Conservation (phyloP, 2,888 invertebrate species). For the Mylabris sibirica region DNA sequence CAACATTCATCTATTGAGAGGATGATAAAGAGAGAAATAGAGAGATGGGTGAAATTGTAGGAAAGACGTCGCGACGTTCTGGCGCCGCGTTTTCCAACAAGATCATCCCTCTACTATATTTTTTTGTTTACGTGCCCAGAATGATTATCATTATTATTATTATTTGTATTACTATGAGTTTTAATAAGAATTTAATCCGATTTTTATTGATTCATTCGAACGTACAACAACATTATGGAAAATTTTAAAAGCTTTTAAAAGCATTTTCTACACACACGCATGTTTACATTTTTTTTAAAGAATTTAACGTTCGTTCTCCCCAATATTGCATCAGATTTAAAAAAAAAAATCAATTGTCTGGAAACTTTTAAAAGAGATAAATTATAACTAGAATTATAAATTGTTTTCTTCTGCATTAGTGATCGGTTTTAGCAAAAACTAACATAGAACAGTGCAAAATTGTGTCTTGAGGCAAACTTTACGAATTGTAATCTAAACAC, state of each 20-base stretch:
- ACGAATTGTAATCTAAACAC: too few relatives aligned
- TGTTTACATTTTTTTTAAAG: not conserved
- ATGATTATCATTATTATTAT: not conserved
- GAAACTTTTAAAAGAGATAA: too few relatives aligned
- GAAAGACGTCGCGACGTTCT: conserved; percentile 18
- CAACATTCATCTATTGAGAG: conserved; percentile 7
- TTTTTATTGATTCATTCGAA: not conserved
- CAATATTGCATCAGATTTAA: too few relatives aligned
- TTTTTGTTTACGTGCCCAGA: conserved; percentile 15
- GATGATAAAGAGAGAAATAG: too few relatives aligned
- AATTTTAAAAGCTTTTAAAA: not conserved
- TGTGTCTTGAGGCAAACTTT: not conserved
- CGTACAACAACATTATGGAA: not conserved
- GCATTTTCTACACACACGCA: not conserved
- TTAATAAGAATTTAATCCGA: not conserved
- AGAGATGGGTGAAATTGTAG: not conserved
- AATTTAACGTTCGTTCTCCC: too few relatives aligned
- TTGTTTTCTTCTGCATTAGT: too few relatives aligned
- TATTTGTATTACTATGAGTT: not conserved
- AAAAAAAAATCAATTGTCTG: too few relatives aligned
- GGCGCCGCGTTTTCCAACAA: conserved; percentile 12
- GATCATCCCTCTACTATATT: conserved; percentile 6
- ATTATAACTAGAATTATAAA: too few relatives aligned
- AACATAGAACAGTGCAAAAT: too few relatives aligned
- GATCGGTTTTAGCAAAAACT: too few relatives aligned